phyloP scores from a whole-genome alignment of 2,888 invertebrate species.

The Iphiclides podalirius region DNA sequence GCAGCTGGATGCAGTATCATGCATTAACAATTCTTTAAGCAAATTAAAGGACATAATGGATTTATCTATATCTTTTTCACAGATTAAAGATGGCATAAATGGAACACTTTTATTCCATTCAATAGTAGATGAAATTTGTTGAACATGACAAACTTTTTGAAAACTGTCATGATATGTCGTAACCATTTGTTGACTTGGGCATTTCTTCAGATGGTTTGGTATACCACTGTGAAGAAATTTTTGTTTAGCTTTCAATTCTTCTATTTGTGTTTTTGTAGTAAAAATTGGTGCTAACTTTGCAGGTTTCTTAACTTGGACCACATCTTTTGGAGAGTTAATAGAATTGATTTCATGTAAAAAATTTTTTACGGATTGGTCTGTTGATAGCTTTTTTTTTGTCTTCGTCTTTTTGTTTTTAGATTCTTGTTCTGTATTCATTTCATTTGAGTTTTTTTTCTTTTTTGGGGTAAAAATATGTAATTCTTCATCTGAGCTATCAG shows the following conservation, averaged over 20 bases:
- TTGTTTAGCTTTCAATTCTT: slow-evolving; percentile 81
- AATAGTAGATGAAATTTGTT: slow-evolving; percentile 55
- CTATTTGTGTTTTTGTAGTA: slow-evolving; percentile 76
- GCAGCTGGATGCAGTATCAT: slow-evolving; percentile 21
- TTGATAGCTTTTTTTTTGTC: background rate
- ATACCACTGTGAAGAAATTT: slow-evolving; percentile 87
- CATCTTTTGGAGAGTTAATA: background rate
- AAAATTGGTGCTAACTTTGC: slow-evolving; percentile 87
- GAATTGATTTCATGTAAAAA: slow-evolving; percentile 1
- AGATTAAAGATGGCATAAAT: slow-evolving; percentile 16
- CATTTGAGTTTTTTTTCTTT: slow-evolving; percentile 46
- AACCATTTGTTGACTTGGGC: slow-evolving; percentile 67
- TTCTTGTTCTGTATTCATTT: background rate
- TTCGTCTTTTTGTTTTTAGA: background rate
- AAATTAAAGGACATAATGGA: slow-evolving; percentile 15
- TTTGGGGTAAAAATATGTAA: slow-evolving; percentile 67
- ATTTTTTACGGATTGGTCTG: background rate
- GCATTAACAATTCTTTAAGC: slow-evolving; percentile 39
- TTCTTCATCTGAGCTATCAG: slow-evolving; percentile 67
- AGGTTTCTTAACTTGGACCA: slow-evolving; percentile 29
- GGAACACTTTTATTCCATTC: background rate
- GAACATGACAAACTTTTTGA: slow-evolving; percentile 83
- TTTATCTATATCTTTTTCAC: slow-evolving; percentile 25
- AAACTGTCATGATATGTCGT: slow-evolving; percentile 69
- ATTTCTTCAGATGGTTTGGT: slow-evolving; percentile 82